Evolutionary conservation across 2,113 vertebrate genomes (phyloP).

Genomic region (Zapus hudsonius): DNA sequence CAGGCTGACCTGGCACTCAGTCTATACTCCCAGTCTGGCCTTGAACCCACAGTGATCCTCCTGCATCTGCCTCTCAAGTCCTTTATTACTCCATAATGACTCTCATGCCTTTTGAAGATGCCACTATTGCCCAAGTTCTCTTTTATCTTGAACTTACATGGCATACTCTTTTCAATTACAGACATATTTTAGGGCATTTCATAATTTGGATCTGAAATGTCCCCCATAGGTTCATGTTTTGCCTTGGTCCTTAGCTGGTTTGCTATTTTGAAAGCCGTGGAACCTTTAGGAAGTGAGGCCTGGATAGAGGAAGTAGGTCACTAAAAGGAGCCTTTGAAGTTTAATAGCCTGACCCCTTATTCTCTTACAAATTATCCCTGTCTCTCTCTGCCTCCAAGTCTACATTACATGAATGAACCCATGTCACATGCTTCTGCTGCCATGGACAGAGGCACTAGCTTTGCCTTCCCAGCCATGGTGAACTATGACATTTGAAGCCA

Average conservation of each 20-base stretch:
- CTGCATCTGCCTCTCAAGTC: too few relatives aligned
- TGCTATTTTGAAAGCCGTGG: neutral
- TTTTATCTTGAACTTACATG: neutral
- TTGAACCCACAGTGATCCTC: too few relatives aligned
- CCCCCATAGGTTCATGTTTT: neutral
- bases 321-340: neutral
- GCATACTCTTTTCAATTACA: neutral
- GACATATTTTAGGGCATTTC: neutral
- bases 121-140: neutral
- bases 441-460: neutral
- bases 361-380: neutral
- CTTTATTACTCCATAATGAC: neutral
- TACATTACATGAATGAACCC: neutral
- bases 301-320: neutral
- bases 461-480: neutral
- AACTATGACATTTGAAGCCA: neutral
- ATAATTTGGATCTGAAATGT: neutral
- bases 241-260: neutral
- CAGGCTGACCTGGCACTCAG: too few relatives aligned
- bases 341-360: neutral
- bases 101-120: neutral
- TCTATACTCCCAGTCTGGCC: too few relatives aligned
- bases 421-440: neutral
- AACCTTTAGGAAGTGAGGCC: neutral
- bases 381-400: neutral